A percentile compares a stretch with the other conserved stretches of the same genome.
phyloP scores from a whole-genome alignment of 2,888 invertebrate species.

The Tyria jacobaeae region DNA sequence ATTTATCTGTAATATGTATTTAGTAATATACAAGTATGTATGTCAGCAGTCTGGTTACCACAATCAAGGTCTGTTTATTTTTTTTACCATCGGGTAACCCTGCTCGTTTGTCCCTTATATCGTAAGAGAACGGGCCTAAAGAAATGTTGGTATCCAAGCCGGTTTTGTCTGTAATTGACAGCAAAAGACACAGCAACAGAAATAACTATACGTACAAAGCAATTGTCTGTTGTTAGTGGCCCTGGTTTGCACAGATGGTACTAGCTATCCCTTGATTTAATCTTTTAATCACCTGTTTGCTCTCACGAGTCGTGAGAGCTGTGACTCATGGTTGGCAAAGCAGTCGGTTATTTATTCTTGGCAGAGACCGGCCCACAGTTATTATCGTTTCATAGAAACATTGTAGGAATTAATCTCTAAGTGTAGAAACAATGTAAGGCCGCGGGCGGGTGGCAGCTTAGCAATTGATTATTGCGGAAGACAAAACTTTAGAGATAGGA shows the following conservation, averaged over 20 bases:
- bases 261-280: constrained; percentile 2
- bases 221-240: background rate
- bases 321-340: constrained; percentile 22
- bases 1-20: too few relatives aligned
- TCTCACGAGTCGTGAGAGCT: constrained; percentile 13
- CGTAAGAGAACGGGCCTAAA: too few relatives aligned
- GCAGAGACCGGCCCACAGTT: constrained; percentile 9
- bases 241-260: constrained; percentile 3
- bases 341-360: constrained; percentile 14
- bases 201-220: background rate
- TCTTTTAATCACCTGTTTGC: constrained; percentile 19
- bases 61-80: too few relatives aligned
- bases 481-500: constrained; percentile 15
- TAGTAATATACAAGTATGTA: too few relatives aligned
- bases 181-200: background rate
- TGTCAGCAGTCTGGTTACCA: too few relatives aligned
- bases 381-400: constrained; percentile 17
- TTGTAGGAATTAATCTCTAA: constrained; percentile 13
- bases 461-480: constrained; percentile 28
- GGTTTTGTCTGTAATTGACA: background rate
- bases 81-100: too few relatives aligned
- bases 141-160: background rate
- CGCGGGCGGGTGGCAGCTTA: constrained; percentile 2
- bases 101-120: too few relatives aligned
- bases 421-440: constrained; percentile 16